Percentiles rank a stretch among this genome's conserved stretches.
Conservation (phyloP, 1,140 invertebrate genomes). For the Hyles euphorbiae region DNA sequence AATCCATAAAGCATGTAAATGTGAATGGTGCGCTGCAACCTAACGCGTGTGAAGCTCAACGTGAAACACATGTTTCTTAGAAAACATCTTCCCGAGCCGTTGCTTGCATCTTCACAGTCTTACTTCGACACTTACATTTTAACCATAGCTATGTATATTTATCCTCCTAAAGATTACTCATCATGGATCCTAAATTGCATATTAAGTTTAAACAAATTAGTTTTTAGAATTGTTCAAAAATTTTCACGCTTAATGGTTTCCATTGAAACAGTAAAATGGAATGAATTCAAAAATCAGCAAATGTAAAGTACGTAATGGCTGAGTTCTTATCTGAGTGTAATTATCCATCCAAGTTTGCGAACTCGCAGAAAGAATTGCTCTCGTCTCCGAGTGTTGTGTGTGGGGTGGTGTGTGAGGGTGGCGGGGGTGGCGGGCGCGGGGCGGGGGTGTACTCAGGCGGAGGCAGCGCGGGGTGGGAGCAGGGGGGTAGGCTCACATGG, state of each 20-base stretch:
- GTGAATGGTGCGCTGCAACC: too few species aligned
- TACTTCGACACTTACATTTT: not conserved
- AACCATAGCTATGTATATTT: not conserved
- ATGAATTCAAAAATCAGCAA: conserved; percentile 1
- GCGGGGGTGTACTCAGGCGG: conserved; percentile 26
- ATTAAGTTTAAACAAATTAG: too few species aligned
- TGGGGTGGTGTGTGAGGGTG: conserved; percentile 26
- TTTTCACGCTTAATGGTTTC: too few species aligned
- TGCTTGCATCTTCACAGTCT: too few species aligned
- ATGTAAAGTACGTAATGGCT: conserved; percentile 22
- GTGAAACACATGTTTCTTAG: too few species aligned
- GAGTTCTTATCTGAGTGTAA: conserved; percentile 54
- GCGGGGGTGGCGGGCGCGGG: conserved; percentile 29
- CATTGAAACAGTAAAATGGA: too few species aligned
- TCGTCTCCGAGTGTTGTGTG: conserved; percentile 49
- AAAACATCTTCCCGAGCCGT: too few species aligned
- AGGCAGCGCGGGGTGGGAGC: conserved; percentile 16
- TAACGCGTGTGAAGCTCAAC: too few species aligned
- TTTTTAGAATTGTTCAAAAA: too few species aligned
- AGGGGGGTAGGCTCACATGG: conserved; percentile 65
- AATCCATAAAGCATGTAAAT: too few species aligned
- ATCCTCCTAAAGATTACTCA: not conserved
- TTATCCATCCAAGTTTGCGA: conserved; percentile 71
- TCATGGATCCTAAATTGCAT: too few species aligned
- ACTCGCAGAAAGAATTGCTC: conserved; percentile 67